phyloP scores from a whole-genome alignment of 2,113 vertebrate species.

The Oostethus manadensis region DNA sequence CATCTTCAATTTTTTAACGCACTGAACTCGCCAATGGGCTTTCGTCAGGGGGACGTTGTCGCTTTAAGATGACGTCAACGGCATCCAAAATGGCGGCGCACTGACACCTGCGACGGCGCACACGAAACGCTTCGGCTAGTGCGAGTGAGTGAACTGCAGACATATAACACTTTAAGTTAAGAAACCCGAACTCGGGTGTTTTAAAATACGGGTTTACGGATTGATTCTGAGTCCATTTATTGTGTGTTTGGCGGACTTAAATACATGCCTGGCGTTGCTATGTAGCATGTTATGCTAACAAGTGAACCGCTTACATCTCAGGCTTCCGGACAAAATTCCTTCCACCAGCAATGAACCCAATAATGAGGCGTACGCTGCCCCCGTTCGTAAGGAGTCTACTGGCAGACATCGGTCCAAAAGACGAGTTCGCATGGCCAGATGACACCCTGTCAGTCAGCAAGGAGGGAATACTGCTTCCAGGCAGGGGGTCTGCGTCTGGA shows the following conservation, averaged over 20 bases:
- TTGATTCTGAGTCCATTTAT: no score
- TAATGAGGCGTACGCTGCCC: conserved; percentile 60
- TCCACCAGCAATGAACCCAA: conserved; percentile 50
- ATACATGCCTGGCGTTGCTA: no score
- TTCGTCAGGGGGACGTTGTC: background rate
- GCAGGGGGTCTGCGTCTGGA: conserved; percentile 31
- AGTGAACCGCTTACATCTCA: background rate
- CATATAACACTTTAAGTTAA: background rate
- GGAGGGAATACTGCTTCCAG: conserved; percentile 64
- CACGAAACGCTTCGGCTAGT: background rate
- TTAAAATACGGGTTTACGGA: background rate
- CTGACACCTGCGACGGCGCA: background rate
- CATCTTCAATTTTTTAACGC: background rate
- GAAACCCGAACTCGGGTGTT: no score
- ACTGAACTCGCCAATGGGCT: no score
- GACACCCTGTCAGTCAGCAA: conserved; percentile 24
- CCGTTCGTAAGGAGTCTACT: conserved; percentile 61
- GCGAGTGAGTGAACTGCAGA: background rate
- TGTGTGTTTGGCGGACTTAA: no score
- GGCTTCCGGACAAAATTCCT: background rate
- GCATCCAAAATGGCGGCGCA: background rate
- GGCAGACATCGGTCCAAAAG: conserved; percentile 62
- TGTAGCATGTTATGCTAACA: background rate
- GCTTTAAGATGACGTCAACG: conserved; percentile 9
- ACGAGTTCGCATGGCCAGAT: conserved; percentile 46